Evolutionary conservation across 2,113 vertebrate genomes (phyloP).

Genomic region (Tragelaphus scriptus): DNA sequence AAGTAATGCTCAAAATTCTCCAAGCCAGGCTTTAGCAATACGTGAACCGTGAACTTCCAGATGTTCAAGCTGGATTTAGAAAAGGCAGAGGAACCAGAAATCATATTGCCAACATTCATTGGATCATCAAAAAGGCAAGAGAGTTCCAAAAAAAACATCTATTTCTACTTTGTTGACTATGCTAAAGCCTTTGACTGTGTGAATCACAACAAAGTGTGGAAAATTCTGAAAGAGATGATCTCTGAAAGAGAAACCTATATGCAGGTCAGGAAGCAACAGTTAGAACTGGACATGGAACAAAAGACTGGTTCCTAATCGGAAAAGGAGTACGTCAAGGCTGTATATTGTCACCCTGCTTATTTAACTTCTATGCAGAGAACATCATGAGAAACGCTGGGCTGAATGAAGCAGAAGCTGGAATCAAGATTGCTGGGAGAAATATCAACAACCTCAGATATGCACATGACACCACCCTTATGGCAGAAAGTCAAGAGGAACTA

Average conservation of each 20-base stretch:
- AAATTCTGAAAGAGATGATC: background rate
- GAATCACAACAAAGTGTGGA: background rate
- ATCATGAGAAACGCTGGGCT: background rate
- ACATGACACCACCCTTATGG: background rate
- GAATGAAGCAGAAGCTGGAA: background rate
- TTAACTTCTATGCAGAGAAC: background rate
- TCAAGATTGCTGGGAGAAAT: background rate
- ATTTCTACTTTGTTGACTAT: background rate
- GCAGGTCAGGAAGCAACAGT: background rate
- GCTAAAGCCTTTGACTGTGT: background rate
- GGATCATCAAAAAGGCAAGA: background rate
- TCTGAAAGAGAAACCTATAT: background rate
- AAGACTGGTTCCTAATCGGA: background rate
- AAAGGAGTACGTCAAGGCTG: background rate
- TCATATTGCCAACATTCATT: background rate
- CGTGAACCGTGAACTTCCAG: background rate
- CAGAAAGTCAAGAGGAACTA: background rate
- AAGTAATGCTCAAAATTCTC: background rate
- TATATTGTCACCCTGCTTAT: background rate
- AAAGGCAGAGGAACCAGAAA: background rate
- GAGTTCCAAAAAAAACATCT: background rate
- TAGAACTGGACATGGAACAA: background rate
- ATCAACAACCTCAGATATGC: background rate
- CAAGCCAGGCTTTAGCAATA: background rate
- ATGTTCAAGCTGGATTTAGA: background rate